phyloP scores from a whole-genome alignment of 2,888 invertebrate species.

The Apotomis capreana region DNA sequence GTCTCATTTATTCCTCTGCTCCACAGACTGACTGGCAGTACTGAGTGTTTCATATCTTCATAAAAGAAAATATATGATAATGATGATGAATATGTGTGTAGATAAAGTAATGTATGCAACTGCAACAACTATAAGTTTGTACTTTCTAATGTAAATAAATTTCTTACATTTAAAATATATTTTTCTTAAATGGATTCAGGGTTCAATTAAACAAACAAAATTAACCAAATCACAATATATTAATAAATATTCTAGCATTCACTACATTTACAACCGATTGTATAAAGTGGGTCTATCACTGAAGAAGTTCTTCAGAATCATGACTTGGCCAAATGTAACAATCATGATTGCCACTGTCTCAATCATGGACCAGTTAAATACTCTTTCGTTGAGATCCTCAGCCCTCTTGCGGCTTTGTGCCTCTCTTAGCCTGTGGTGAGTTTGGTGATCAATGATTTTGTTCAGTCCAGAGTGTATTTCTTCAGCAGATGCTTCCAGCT shows the following conservation, averaged over 20 bases:
- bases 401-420: conserved; percentile 97
- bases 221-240: conserved; percentile 60
- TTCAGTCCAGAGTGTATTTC: conserved; percentile 95
- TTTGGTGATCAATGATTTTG: conserved; percentile 96
- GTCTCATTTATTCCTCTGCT: too few species aligned
- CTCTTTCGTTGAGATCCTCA: conserved; percentile 97
- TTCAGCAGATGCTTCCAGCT: conserved; percentile 97
- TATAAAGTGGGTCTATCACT: conserved; percentile 79
- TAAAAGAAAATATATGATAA: too few species aligned
- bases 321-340: conserved; percentile 95
- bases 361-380: conserved; percentile 95
- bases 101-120: too few species aligned
- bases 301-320: conserved; percentile 96
- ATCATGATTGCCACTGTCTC: conserved; percentile 93
- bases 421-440: conserved; percentile 97
- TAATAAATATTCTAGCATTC: conserved; percentile 70
- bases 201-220: conserved; percentile 47
- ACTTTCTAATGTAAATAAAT: conserved; percentile 37
- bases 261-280: conserved; percentile 71
- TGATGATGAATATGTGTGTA: too few species aligned
- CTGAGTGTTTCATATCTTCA: too few species aligned
- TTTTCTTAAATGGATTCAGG: conserved; percentile 18
- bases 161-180: conserved; percentile 24
- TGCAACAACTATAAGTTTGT: conserved; percentile 10
- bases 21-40: too few species aligned